Evolutionary conservation across 2,888 invertebrate genomes (phyloP), one percentile per base, ranked within the genome.

Genomic region (Polydrusus tereticollis): DNA sequence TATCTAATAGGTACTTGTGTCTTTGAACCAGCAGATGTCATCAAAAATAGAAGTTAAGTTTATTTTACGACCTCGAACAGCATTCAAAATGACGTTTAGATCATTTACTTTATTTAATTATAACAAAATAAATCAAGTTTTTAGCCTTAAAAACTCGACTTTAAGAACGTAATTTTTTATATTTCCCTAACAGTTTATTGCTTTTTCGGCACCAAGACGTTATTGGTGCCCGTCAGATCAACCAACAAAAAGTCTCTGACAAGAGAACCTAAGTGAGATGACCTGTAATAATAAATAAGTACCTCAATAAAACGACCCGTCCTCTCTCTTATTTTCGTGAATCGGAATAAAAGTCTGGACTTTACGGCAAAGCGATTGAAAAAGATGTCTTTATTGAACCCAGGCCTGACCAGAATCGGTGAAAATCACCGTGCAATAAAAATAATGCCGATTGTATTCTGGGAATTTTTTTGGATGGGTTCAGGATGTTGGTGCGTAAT

Each of bases 281-380:
- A 50, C 59, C 68, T 59, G 68, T 47, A 47, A 59, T 60, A 50
- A 59, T 68, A 68, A 68, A 68, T 68, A 68, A 68, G 60, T 68
- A 60, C 59, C 68, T 36, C 59, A 58, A 68, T 59, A 68, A 68
- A 68, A 68, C 59, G 52, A 52, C 64, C 64, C 38, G 38, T 55
- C 55, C 18, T 36, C 50, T 47, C 21, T 63, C 23, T 66, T 57
- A 20, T 41, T 43, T 68, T 41, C 47, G 59, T 59, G 68, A 43
- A 52, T 36, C 14, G 68, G 52, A 68, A 66, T 47, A 59, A 68
- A 68, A 50, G 47, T 47, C 65, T 43, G 65, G 55, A 57, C 45
- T 57, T 66, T 55, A 62, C 10, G 38, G 68, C 38, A 52, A 50
- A 59, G 59, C 68, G 12, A 59, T 68, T 60, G 47, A 68, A 68